Conservation (phyloP, 2,797 vertebrate species). For the Lindbergichthys nudifrons region DNA sequence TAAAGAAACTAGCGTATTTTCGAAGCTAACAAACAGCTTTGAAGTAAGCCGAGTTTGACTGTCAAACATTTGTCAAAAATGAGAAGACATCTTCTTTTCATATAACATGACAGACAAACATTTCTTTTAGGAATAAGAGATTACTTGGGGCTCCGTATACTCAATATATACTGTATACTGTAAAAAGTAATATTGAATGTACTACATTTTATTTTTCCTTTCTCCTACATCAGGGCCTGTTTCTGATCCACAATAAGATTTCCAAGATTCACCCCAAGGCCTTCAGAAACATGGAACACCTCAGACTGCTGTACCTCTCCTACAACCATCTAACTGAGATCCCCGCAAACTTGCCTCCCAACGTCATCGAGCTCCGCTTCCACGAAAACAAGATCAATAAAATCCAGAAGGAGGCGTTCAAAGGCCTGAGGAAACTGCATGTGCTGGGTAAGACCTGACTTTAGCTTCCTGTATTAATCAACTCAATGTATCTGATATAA, state of each 20-base stretch:
- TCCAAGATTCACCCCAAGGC: constrained; percentile 95
- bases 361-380: constrained; percentile 92
- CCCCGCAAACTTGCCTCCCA: constrained; percentile 91
- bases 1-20: background rate
- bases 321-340: constrained; percentile 94
- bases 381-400: constrained; percentile 94
- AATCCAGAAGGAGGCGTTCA: constrained; percentile 91
- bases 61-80: constrained; percentile 5
- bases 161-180: too few species aligned
- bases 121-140: background rate
- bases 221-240: constrained; percentile 87
- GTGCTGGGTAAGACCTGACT: constrained; percentile 88
- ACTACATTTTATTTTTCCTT: background rate
- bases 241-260: constrained; percentile 96
- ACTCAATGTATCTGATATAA: too few species aligned
- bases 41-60: background rate
- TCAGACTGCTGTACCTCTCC: constrained; percentile 93
- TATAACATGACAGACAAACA: background rate
- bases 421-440: constrained; percentile 92
- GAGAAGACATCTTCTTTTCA: background rate
- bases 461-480: background rate
- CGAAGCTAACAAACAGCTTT: background rate
- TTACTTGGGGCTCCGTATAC: too few species aligned
- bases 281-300: constrained; percentile 89
- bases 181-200: too few species aligned